Conservation (phyloP, 30 jellyfish, hydroid and myxozoan genomes). For the Turritopsis dohrnii region DNA sequence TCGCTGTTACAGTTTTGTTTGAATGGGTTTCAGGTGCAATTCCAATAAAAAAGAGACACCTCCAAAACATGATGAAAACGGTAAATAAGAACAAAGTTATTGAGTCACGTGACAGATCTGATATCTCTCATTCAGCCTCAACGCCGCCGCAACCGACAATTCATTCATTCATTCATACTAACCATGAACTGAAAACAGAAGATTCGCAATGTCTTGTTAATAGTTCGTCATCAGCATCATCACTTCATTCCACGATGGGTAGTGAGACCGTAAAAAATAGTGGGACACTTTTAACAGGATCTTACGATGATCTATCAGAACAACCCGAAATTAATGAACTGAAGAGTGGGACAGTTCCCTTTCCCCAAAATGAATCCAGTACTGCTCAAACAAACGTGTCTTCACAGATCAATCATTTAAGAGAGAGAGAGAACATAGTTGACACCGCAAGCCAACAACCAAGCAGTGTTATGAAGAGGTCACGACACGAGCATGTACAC, state of each 20-base stretch:
- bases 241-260: background rate
- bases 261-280: background rate
- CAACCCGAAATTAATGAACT: background rate
- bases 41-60: slow-evolving; percentile 18
- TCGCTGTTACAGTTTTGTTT: too few species aligned
- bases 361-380: background rate
- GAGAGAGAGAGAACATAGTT: background rate
- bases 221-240: background rate
- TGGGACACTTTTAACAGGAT: background rate
- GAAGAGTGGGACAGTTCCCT: background rate
- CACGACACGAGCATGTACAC: background rate
- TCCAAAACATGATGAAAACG: background rate
- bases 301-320: background rate
- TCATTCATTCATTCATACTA: background rate
- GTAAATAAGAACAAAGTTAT: background rate
- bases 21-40: slow-evolving; percentile 8
- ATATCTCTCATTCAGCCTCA: background rate
- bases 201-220: background rate
- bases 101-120: background rate
- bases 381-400: background rate
- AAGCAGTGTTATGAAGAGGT: background rate
- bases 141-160: background rate
- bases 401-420: background rate
- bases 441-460: background rate
- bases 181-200: background rate